phyloP scores from a whole-genome alignment of 2,797 vertebrate genomes.

The Urosaurus nigricauda region DNA sequence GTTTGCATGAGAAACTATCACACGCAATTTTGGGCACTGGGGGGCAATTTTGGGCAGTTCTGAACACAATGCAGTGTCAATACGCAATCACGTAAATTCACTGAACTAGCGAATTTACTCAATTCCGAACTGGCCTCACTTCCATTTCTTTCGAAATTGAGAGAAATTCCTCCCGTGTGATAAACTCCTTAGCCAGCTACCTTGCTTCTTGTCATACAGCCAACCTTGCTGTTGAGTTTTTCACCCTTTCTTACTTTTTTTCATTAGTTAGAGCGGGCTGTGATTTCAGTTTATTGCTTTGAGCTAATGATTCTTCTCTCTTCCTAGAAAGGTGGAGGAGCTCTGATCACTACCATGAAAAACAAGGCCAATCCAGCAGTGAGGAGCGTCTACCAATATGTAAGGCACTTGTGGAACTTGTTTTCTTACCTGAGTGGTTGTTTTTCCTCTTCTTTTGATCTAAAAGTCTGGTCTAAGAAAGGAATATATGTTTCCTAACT shows the following conservation, averaged over 20 bases:
- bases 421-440: too few relatives aligned
- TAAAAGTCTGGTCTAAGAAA: background rate
- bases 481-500: background rate
- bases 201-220: background rate
- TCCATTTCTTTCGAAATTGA: too few relatives aligned
- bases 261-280: background rate
- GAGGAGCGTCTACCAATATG: conserved; percentile 82
- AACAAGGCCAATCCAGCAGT: conserved; percentile 83
- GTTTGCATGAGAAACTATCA: too few relatives aligned
- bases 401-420: conserved; percentile 67
- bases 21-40: too few relatives aligned
- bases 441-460: background rate
- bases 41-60: too few relatives aligned
- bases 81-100: too few relatives aligned
- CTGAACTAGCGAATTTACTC: too few relatives aligned
- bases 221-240: background rate
- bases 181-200: too few relatives aligned
- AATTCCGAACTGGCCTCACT: too few relatives aligned
- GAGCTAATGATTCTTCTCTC: background rate
- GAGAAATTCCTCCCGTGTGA: too few relatives aligned
- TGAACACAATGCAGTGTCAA: too few relatives aligned
- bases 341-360: conserved; percentile 88
- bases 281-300: background rate
- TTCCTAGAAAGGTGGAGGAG: conserved; percentile 91
- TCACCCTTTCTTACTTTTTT: background rate